These are phyloP conservation scores for Rhagophthalmus giganteus DNA, from an alignment of 2,888 invertebrate species.

Conservation along the genomic window DNA sequence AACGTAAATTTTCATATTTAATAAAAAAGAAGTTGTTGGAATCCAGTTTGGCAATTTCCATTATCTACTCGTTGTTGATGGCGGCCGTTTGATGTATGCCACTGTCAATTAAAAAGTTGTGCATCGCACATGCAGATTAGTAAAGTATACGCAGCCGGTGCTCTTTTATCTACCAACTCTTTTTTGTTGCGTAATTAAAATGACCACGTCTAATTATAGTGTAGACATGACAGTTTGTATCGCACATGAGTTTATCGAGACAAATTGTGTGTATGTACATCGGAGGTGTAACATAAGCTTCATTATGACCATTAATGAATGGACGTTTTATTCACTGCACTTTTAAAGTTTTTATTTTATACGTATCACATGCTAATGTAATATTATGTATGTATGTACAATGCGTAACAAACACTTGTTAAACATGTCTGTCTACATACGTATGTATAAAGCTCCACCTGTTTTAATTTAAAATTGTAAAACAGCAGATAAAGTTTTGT, in stretches of 20 bases:
- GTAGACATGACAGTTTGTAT: constrained; percentile 37
- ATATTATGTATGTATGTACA: constrained; percentile 1
- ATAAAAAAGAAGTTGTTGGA: constrained; percentile 1
- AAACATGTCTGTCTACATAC: constrained; percentile 26
- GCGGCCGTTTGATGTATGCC: constrained; percentile 35
- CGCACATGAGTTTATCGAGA: constrained; percentile 41
- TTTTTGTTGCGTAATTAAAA: constrained; percentile 47
- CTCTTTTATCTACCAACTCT: constrained; percentile 39
- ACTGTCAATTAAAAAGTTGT: constrained; percentile 45
- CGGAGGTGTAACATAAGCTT: constrained; percentile 43
- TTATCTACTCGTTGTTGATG: constrained; percentile 10
- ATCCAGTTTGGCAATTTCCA: constrained; percentile 7
- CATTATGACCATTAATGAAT: constrained; percentile 39
- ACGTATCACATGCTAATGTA: constrained; percentile 20
- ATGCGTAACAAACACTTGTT: constrained; percentile 24
- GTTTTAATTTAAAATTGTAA: constrained; percentile 30
- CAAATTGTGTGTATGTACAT: constrained; percentile 42
- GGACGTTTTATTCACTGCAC: constrained; percentile 31
- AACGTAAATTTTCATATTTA: too few species aligned
- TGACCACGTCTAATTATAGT: constrained; percentile 46
- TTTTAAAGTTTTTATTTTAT: constrained; percentile 11
- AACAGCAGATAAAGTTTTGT: constrained; percentile 22
- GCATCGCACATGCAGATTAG: constrained; percentile 44
- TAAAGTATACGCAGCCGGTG: constrained; percentile 30
- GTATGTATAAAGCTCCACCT: constrained; percentile 28